A percentile compares a stretch with the other conserved stretches of the same genome.
These are phyloP conservation scores for Callipepla squamata DNA, from an alignment of 2,113 vertebrate genomes.

Conservation along the genomic window DNA sequence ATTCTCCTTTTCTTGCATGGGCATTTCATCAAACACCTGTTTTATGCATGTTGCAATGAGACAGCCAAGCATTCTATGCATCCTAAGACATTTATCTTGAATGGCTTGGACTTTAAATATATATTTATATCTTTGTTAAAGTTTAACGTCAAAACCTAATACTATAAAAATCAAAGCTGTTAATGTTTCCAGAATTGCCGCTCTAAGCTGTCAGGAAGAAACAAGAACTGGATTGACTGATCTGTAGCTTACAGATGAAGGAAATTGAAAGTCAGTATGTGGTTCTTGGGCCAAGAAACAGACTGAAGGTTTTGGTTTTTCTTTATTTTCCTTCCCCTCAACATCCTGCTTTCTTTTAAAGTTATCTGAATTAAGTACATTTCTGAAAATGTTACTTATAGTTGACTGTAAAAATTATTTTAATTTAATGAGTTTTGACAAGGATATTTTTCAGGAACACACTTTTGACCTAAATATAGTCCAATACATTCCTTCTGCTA, in stretches of 20 bases:
- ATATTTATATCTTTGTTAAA: not conserved
- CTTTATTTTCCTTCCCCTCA: not conserved
- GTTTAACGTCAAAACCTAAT: not conserved
- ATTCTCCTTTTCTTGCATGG: not conserved
- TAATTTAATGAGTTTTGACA: not conserved
- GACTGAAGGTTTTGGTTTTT: not conserved
- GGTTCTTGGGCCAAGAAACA: not conserved
- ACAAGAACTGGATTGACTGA: not conserved
- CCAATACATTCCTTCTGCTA: not conserved
- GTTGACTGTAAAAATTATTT: not conserved
- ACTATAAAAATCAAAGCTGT: not conserved
- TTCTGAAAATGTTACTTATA: not conserved
- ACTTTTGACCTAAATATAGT: not conserved
- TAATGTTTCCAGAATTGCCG: conserved; percentile 8
- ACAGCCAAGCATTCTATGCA: not conserved
- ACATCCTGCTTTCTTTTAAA: not conserved
- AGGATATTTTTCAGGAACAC: not conserved
- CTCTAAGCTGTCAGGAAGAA: conserved; percentile 20
- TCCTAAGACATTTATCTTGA: not conserved
- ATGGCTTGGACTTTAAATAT: not conserved
- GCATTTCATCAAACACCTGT: conserved; percentile 4
- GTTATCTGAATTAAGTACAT: not conserved
- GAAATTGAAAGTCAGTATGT: conserved; percentile 33
- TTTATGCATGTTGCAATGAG: not conserved
- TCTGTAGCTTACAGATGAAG: not conserved